A percentile compares a stretch with the other conserved stretches of the same genome.
Evolutionary conservation across 2,113 vertebrate genomes (phyloP).

Genomic region (Phrynocephalus versicolor): DNA sequence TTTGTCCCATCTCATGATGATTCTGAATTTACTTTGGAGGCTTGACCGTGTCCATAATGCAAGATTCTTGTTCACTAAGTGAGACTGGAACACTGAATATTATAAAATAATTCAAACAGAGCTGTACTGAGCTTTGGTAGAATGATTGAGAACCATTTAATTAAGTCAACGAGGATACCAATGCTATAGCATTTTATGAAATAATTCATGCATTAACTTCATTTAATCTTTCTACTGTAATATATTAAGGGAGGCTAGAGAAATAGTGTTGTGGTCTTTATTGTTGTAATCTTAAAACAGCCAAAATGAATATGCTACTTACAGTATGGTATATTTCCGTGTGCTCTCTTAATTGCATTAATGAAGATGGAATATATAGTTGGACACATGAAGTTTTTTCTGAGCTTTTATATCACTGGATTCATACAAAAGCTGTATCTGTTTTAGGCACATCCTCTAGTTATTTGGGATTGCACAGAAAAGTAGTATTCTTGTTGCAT

Average conservation of each 20-base stretch:
- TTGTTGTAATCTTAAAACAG: conserved; percentile 51
- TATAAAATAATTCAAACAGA: conserved; percentile 68
- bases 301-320: conserved; percentile 39
- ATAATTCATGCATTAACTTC: conserved; percentile 51
- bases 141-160: conserved; percentile 67
- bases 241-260: conserved; percentile 52
- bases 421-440: conserved; percentile 40
- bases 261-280: conserved; percentile 63
- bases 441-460: conserved; percentile 45
- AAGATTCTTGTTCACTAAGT: conserved; percentile 52
- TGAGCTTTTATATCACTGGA: conserved; percentile 51
- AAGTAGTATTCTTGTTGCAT: conserved; percentile 21
- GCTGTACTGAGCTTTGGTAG: conserved; percentile 57
- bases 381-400: conserved; percentile 48
- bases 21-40: conserved; percentile 62
- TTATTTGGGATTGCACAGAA: conserved; percentile 43
- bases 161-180: conserved; percentile 42
- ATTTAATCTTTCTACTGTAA: conserved; percentile 54
- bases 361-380: conserved; percentile 43
- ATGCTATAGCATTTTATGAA: conserved; percentile 44
- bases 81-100: conserved; percentile 38
- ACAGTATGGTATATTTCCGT: conserved; percentile 32
- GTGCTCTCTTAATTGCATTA: conserved; percentile 25
- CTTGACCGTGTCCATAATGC: conserved; percentile 56
- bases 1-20: conserved; percentile 62